These are phyloP conservation scores for Aphodius sticticus DNA, from an alignment of 2,888 invertebrate species.

Conservation along the genomic window DNA sequence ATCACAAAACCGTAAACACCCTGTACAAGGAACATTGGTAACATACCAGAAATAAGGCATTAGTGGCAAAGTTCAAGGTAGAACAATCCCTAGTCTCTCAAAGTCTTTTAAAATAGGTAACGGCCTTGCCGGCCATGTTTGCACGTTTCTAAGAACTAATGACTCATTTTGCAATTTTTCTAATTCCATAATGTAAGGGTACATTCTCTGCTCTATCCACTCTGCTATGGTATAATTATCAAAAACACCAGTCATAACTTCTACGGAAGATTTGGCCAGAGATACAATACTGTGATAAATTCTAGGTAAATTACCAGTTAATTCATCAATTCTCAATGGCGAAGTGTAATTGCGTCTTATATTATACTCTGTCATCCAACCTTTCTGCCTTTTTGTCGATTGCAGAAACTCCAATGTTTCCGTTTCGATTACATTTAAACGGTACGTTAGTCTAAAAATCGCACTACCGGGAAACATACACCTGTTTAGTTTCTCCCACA, in stretches of 20 bases:
- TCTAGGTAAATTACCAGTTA: slow-evolving; percentile 65
- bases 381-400: slow-evolving; percentile 54
- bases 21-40: no score
- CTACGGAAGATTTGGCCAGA: slow-evolving; percentile 64
- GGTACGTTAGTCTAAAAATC: slow-evolving; percentile 62
- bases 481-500: slow-evolving; percentile 68
- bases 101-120: slow-evolving; percentile 63
- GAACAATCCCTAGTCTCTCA: slow-evolving; percentile 59
- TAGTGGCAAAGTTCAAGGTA: slow-evolving; percentile 33
- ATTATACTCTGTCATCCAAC: slow-evolving; percentile 78
- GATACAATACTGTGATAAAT: slow-evolving; percentile 66
- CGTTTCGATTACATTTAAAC: slow-evolving; percentile 58
- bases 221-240: slow-evolving; percentile 69
- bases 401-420: slow-evolving; percentile 59
- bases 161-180: slow-evolving; percentile 66
- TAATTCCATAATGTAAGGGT: slow-evolving; percentile 63
- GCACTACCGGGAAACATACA: slow-evolving; percentile 72
- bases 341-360: slow-evolving; percentile 73
- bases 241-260: slow-evolving; percentile 66
- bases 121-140: slow-evolving; percentile 69
- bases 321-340: slow-evolving; percentile 70
- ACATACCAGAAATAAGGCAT: no score
- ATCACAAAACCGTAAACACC: no score
- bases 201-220: slow-evolving; percentile 73
- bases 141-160: slow-evolving; percentile 61